Percentiles rank a stretch among this genome's conserved stretches.
phyloP scores from a whole-genome alignment of 2,888 invertebrate species.

The Druceiella hillmani region DNA sequence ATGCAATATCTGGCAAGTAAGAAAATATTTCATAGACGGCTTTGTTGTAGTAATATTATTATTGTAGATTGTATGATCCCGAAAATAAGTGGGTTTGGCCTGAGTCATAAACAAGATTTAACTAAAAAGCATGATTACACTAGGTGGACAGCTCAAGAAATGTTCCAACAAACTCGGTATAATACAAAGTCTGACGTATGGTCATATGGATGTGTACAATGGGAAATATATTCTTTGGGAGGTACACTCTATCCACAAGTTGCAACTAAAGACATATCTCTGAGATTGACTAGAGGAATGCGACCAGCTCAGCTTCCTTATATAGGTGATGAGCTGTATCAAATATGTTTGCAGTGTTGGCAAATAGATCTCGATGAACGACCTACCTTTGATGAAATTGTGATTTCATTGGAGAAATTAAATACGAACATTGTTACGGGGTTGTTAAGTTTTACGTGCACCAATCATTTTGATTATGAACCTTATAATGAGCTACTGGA shows the following conservation, averaged over 20 bases:
- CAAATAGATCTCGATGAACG: conserved; percentile 76
- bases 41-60: conserved; percentile 68
- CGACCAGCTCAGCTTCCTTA: conserved; percentile 69
- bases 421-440: conserved; percentile 35
- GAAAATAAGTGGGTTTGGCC: conserved; percentile 71
- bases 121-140: conserved; percentile 67
- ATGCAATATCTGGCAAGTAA: conserved; percentile 64
- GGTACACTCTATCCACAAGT: conserved; percentile 73
- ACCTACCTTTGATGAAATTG: conserved; percentile 62
- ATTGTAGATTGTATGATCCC: conserved; percentile 60
- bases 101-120: conserved; percentile 58
- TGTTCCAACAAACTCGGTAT: conserved; percentile 61
- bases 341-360: conserved; percentile 81
- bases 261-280: conserved; percentile 59
- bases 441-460: conserved; percentile 43
- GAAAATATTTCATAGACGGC: conserved; percentile 66
- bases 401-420: conserved; percentile 39
- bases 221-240: conserved; percentile 77
- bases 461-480: conserved; percentile 44
- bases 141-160: conserved; percentile 77
- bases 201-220: conserved; percentile 76
- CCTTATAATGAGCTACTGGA: too few species aligned
- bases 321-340: conserved; percentile 73
- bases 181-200: conserved; percentile 74
- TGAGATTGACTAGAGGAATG: conserved; percentile 63